phyloP scores from a whole-genome alignment of 2,888 invertebrate species.

The Pandemis heparana region DNA sequence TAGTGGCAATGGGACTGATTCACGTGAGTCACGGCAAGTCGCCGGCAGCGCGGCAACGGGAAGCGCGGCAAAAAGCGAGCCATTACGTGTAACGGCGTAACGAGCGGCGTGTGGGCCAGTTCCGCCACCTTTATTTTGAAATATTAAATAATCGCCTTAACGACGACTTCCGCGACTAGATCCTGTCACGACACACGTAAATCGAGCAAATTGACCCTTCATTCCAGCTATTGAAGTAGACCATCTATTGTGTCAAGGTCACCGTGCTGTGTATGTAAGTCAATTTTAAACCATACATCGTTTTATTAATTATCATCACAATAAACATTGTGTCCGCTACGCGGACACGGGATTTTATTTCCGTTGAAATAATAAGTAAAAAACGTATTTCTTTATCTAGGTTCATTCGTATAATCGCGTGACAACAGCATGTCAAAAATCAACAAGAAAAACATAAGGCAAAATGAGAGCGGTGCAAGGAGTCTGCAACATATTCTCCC shows the following conservation, averaged over 20 bases:
- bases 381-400: too few relatives aligned
- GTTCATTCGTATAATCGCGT: too few relatives aligned
- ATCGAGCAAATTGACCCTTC: constrained; percentile 53
- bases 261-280: background rate
- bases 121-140: constrained; percentile 71
- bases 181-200: constrained; percentile 62
- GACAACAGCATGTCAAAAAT: too few relatives aligned
- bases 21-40: constrained; percentile 27
- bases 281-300: too few relatives aligned
- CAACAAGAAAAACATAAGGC: too few relatives aligned
- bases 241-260: constrained; percentile 38
- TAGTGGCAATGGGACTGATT: constrained; percentile 24
- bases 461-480: too few relatives aligned
- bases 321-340: too few relatives aligned
- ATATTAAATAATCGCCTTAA: constrained; percentile 68
- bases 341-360: too few relatives aligned
- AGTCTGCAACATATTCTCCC: too few relatives aligned
- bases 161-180: constrained; percentile 63
- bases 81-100: constrained; percentile 50
- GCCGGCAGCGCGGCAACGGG: constrained; percentile 40
- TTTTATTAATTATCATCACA: too few relatives aligned
- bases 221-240: constrained; percentile 27
- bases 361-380: too few relatives aligned
- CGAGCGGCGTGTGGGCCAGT: constrained; percentile 57
- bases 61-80: constrained; percentile 47